Evolutionary conservation across 2,888 invertebrate genomes (phyloP).

Genomic region (Petrolisthes cinctipes): DNA sequence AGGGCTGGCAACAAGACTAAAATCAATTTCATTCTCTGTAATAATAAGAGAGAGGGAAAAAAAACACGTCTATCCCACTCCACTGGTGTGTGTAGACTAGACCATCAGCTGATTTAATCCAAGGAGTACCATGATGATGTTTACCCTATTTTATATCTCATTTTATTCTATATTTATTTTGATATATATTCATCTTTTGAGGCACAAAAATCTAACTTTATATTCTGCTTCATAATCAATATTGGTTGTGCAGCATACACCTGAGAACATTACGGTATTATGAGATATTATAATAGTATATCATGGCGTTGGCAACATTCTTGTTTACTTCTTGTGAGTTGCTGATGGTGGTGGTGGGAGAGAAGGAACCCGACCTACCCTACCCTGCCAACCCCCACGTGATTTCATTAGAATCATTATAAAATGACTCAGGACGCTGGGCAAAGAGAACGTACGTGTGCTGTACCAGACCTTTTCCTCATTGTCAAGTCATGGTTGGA

Average conservation of each 20-base stretch:
- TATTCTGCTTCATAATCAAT: too few relatives aligned
- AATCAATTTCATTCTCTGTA: neutral
- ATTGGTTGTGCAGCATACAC: too few relatives aligned
- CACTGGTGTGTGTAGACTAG: neutral
- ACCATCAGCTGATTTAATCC: constrained; percentile 21
- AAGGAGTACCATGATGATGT: neutral
- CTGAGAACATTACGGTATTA: too few relatives aligned
- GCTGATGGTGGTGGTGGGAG: too few relatives aligned
- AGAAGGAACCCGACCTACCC: too few relatives aligned
- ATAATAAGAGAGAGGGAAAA: neutral
- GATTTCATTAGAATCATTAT: too few relatives aligned
- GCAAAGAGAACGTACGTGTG: too few relatives aligned
- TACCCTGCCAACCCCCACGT: too few relatives aligned
- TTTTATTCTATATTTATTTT: neutral
- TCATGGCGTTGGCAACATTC: neutral
- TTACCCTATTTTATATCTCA: neutral
- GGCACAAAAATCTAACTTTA: too few relatives aligned
- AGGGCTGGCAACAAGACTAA: neutral
- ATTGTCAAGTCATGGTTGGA: too few relatives aligned
- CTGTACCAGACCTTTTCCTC: too few relatives aligned
- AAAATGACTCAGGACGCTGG: too few relatives aligned
- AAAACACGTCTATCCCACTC: neutral
- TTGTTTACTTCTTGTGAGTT: neutral
- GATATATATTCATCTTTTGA: neutral
- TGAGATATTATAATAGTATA: neutral